Base-by-base conservation (phyloP, 2,113 vertebrate species). In the Mandrillus leucophaeus region DNA sequence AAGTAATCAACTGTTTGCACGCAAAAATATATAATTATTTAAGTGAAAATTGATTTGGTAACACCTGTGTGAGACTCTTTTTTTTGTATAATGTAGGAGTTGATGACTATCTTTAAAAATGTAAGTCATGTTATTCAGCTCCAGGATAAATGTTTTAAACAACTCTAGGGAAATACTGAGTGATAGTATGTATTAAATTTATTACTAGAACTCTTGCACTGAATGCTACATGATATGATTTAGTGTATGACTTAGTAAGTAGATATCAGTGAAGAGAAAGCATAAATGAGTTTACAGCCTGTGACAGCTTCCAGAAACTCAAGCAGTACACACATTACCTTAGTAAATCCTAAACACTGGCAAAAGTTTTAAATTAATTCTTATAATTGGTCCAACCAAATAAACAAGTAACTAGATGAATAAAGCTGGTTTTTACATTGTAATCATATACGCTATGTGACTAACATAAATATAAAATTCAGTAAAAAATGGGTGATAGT, bases 1-100 rank as follows among this genome's bases (percentile, higher is more conserved):
- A n/a, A 75, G 64, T 92, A 92, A 91, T 96, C 84, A 85, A 64
- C 25, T 75, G 22, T 90, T 91, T 48, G 38, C 11, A 48, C 16
- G 75, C 16, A n/a, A 95, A 97, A 88, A 64, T 22, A 27, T 88
- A 16, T 64, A 90, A 95, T 90, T 96, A 59, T 88, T 95, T 48
- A 85, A 61, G 82, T 95, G 72, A 94, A 93, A 96, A 95, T 85
- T 55, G 48, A 87, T 59, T 87, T 93, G 43, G 5, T 40, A 73
- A 88, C 78, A 91, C 73, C 45, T 86, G n/a, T 88, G 52, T 59
- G 48, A 64, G 18, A 68, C 14, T 52, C 64, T 82, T 38, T 72
- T 57, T 40, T 22, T 40, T 61, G 12, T 5, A 23, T 35, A 38
- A 91, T 14, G 48, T 25, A 81, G 8, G 35, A 72, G 9, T 85